A percentile compares a stretch with the other conserved stretches of the same genome.
These are phyloP conservation scores for Brachypterus glaber DNA, from an alignment of 2,888 invertebrate species.

Conservation along the genomic window DNA sequence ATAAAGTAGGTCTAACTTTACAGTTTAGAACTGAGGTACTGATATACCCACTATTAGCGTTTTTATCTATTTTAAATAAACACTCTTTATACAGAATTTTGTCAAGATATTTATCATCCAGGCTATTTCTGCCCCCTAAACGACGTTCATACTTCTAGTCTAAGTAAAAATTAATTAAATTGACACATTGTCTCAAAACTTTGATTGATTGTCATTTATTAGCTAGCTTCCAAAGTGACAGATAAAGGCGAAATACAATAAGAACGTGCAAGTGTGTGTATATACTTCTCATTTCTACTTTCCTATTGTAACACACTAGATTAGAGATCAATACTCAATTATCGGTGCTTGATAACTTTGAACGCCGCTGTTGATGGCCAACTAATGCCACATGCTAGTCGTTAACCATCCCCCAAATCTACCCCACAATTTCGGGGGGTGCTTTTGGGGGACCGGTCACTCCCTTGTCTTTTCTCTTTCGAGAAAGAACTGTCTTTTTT, in stretches of 20 bases:
- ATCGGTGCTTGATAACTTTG: constrained; percentile 40
- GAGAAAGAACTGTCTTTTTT: constrained; percentile 25
- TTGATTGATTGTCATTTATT: constrained; percentile 19
- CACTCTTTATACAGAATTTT: no score
- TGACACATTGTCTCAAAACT: neutral
- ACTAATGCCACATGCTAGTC: constrained; percentile 39
- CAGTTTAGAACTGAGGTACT: no score
- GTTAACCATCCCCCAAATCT: constrained; percentile 33
- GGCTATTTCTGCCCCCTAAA: no score
- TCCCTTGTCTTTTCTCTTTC: constrained; percentile 22
- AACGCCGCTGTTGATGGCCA: constrained; percentile 37
- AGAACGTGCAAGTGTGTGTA: constrained; percentile 22
- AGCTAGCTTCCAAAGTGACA: constrained; percentile 14
- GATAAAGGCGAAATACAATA: constrained; percentile 25
- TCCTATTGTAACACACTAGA: constrained; percentile 28
- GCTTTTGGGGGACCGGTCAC: no score
- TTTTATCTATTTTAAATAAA: no score
- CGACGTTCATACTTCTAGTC: neutral
- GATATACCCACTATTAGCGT: no score
- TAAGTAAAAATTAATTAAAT: constrained; percentile 3
- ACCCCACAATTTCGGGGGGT: constrained; percentile 13
- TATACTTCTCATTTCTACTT: neutral
- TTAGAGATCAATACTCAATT: constrained; percentile 42
- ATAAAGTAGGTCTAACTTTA: no score
- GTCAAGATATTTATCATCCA: no score